These are phyloP conservation scores for Doryteuthis pealeii DNA, from an alignment of 1,140 invertebrate species.

Conservation along the genomic window DNA sequence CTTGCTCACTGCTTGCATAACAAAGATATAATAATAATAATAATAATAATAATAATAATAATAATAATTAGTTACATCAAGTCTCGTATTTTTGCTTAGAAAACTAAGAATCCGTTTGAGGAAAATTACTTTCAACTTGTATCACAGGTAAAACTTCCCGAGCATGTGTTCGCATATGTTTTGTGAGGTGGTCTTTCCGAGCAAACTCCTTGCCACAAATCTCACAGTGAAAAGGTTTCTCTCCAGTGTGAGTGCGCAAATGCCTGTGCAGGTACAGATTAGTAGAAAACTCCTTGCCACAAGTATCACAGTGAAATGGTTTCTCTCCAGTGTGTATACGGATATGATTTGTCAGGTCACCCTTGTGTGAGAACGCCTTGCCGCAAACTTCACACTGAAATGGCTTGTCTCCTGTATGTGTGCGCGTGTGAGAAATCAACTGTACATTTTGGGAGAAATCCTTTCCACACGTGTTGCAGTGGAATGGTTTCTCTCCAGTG, in stretches of 20 bases:
- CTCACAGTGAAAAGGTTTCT: not conserved
- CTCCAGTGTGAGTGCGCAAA: not conserved
- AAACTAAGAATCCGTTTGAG: too few species aligned
- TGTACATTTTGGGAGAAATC: slow-evolving; percentile 88
- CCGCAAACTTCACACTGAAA: slow-evolving; percentile 88
- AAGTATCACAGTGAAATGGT: slow-evolving; percentile 11
- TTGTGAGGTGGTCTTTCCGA: slow-evolving; percentile 19
- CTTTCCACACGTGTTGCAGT: slow-evolving; percentile 80
- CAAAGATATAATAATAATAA: too few species aligned
- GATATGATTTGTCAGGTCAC: slow-evolving; percentile 76
- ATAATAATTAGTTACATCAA: too few species aligned
- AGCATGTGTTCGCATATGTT: slow-evolving; percentile 35
- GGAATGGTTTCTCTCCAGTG: slow-evolving; percentile 68
- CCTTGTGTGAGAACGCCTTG: slow-evolving; percentile 84
- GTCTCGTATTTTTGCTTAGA: too few species aligned
- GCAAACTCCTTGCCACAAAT: slow-evolving; percentile 17
- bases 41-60: too few species aligned
- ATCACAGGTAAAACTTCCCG: too few species aligned
- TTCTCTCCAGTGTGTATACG: slow-evolving; percentile 69
- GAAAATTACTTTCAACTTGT: too few species aligned
- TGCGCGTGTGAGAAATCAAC: slow-evolving; percentile 86
- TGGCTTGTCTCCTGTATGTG: slow-evolving; percentile 92
- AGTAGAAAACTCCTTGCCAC: not conserved
- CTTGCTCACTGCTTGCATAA: too few species aligned
- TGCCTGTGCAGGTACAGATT: not conserved